Evolutionary conservation across 2,888 invertebrate genomes (phyloP).

Genomic region (Hipparchia semele): DNA sequence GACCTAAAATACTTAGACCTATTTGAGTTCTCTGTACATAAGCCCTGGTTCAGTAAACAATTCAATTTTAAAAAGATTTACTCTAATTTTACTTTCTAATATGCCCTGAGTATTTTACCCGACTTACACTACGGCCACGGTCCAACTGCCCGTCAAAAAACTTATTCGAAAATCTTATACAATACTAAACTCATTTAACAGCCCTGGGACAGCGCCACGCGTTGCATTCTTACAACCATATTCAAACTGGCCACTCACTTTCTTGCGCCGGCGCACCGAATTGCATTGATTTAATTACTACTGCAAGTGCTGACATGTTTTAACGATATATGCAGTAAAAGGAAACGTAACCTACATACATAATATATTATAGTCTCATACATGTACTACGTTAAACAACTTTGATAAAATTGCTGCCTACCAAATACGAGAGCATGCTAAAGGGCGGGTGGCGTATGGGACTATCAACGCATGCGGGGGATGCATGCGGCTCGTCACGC

Average conservation of each 20-base stretch:
- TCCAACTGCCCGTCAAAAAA: no score
- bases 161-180: background rate
- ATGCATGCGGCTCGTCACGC: no score
- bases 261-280: slow-evolving; percentile 64
- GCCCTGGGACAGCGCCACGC: slow-evolving; percentile 40
- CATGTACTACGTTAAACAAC: background rate
- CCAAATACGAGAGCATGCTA: background rate
- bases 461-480: no score
- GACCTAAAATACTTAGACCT: no score
- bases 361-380: background rate
- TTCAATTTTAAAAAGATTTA: no score
- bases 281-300: slow-evolving; percentile 65
- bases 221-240: slow-evolving; percentile 65
- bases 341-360: slow-evolving; percentile 39
- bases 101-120: no score
- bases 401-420: background rate
- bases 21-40: no score
- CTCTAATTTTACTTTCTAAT: no score
- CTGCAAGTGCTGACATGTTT: slow-evolving; percentile 39
- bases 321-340: slow-evolving; percentile 37
- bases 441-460: no score
- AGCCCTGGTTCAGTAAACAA: no score
- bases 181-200: slow-evolving; percentile 9
- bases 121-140: no score
- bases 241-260: slow-evolving; percentile 71